Conservation (phyloP, 1,140 invertebrate species). For the Cataglyphis hispanica region DNA sequence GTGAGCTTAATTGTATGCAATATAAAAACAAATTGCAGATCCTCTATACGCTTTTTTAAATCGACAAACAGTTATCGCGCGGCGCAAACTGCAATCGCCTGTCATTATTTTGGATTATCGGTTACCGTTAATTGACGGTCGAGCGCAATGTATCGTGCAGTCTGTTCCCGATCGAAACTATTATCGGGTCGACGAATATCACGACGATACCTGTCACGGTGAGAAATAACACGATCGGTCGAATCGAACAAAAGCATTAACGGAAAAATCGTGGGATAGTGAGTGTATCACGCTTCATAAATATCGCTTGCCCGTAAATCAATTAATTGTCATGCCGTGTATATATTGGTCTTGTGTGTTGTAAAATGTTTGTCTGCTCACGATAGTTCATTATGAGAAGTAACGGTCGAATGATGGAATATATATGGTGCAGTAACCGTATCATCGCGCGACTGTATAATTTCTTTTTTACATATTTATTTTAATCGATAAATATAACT, state of each 20-base stretch:
- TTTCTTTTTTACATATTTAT: not conserved
- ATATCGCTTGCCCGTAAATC: conserved; percentile 58
- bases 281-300: conserved; percentile 56
- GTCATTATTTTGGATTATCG: conserved; percentile 70
- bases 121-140: conserved; percentile 67
- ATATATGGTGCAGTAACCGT: not conserved
- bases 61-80: conserved; percentile 66
- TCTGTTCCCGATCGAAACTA: conserved; percentile 52
- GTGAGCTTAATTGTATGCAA: conserved; percentile 41
- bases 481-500: conserved; percentile 36
- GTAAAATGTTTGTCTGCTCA: conserved; percentile 43
- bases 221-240: conserved; percentile 60
- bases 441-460: conserved; percentile 18
- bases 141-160: conserved; percentile 45
- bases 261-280: conserved; percentile 43
- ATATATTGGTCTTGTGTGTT: not conserved
- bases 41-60: conserved; percentile 61
- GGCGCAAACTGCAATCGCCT: conserved; percentile 65
- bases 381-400: conserved; percentile 43
- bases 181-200: conserved; percentile 60
- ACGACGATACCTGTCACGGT: conserved; percentile 47
- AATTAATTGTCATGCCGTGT: conserved; percentile 52
- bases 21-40: conserved; percentile 35
- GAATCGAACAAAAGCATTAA: conserved; percentile 63
- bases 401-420: conserved; percentile 39